Evolutionary conservation across 2,888 invertebrate species (phyloP).

Genomic region (Hydrotaea diabolus): DNA sequence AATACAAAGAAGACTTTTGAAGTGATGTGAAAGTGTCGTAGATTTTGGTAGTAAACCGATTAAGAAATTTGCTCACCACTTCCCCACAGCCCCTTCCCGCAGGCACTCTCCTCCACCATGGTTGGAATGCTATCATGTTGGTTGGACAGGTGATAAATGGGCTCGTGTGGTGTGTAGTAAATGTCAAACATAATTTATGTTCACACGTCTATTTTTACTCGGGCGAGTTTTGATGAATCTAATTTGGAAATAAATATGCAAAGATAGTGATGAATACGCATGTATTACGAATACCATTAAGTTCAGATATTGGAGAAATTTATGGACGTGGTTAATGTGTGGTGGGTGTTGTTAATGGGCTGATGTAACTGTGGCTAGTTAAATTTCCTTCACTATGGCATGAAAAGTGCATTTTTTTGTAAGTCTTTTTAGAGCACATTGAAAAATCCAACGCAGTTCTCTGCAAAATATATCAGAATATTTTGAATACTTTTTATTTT

Average conservation of each 20-base stretch:
- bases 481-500: too few species aligned
- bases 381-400: too few species aligned
- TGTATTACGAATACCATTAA: background rate
- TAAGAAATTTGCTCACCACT: background rate
- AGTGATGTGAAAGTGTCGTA: background rate
- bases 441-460: too few species aligned
- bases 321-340: background rate
- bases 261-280: background rate
- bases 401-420: too few species aligned
- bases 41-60: conserved; percentile 5
- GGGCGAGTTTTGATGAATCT: background rate
- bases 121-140: background rate
- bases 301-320: background rate
- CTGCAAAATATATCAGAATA: too few species aligned
- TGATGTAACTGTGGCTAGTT: too few species aligned
- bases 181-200: conserved; percentile 19
- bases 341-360: background rate
- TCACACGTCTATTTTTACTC: background rate
- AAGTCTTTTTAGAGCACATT: too few species aligned
- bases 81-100: background rate
- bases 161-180: background rate
- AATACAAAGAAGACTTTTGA: conserved; percentile 3
- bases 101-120: background rate
- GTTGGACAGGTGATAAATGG: background rate
- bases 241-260: background rate